These are phyloP conservation scores for Esox masquinongy DNA, from an alignment of 2,797 vertebrate species.

Conservation along the genomic window DNA sequence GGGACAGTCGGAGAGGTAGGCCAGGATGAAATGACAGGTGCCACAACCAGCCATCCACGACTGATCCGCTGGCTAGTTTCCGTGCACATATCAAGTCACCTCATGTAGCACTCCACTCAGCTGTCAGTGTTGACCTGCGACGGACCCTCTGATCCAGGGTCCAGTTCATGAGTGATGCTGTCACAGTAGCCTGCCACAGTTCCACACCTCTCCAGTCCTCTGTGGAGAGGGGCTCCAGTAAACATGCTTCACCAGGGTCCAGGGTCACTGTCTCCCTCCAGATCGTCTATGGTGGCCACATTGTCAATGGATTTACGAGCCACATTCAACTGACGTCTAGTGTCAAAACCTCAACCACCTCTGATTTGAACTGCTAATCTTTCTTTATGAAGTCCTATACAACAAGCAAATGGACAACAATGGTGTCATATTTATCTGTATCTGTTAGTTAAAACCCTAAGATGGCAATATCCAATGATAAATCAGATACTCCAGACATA, in stretches of 20 bases:
- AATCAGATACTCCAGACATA: background rate
- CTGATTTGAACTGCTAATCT: background rate
- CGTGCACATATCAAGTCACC: conserved; percentile 18
- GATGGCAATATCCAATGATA: background rate
- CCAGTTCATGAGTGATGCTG: conserved; percentile 1
- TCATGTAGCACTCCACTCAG: conserved; percentile 11
- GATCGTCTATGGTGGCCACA: background rate
- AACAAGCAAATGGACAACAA: background rate
- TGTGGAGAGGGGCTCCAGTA: background rate
- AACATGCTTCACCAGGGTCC: background rate
- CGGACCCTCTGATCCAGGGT: background rate
- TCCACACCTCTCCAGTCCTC: background rate
- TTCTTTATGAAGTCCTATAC: background rate
- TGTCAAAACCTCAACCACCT: background rate
- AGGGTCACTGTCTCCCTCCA: background rate
- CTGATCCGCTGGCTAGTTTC: conserved; percentile 13
- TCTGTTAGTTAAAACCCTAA: background rate
- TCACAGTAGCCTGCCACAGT: conserved; percentile 5
- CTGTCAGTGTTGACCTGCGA: conserved; percentile 27
- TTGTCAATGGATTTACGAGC: background rate
- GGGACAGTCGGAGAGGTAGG: conserved; percentile 8
- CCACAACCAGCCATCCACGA: conserved; percentile 20
- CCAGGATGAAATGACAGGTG: conserved; percentile 31
- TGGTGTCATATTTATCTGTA: background rate
- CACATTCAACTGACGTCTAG: background rate